Evolutionary conservation across 1,140 invertebrate species (phyloP).

Genomic region (Venturia canescens): DNA sequence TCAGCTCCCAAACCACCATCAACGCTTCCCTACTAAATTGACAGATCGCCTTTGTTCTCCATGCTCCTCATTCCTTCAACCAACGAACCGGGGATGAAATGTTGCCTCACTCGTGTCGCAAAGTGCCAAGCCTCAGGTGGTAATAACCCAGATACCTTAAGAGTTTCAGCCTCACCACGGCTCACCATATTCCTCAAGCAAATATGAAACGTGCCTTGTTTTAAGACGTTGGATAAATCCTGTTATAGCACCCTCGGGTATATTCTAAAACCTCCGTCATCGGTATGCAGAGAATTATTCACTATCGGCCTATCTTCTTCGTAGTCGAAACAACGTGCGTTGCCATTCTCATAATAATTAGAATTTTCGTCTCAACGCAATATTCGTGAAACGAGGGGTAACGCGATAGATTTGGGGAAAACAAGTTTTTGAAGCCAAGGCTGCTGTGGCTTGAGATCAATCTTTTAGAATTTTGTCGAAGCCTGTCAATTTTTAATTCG

Average conservation of each 20-base stretch:
- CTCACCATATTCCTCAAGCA: neutral
- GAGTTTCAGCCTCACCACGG: neutral
- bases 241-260: neutral
- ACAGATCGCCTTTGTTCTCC: neutral
- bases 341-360: no score
- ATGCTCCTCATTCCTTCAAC: neutral
- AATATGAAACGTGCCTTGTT: slow-evolving; percentile 17
- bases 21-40: neutral
- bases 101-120: neutral
- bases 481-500: no score
- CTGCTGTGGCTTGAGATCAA: no score
- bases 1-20: neutral
- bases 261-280: neutral
- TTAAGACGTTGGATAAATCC: neutral
- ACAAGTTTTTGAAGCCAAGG: no score
- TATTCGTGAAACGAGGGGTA: no score
- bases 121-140: neutral
- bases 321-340: no score
- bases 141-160: neutral
- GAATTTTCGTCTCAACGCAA: no score
- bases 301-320: neutral
- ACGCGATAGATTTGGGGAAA: no score
- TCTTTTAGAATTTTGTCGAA: no score
- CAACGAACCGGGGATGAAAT: neutral
- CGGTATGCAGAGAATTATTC: neutral